Evolutionary conservation across 2,113 vertebrate species (phyloP).

Genomic region (Bos javanicus): DNA sequence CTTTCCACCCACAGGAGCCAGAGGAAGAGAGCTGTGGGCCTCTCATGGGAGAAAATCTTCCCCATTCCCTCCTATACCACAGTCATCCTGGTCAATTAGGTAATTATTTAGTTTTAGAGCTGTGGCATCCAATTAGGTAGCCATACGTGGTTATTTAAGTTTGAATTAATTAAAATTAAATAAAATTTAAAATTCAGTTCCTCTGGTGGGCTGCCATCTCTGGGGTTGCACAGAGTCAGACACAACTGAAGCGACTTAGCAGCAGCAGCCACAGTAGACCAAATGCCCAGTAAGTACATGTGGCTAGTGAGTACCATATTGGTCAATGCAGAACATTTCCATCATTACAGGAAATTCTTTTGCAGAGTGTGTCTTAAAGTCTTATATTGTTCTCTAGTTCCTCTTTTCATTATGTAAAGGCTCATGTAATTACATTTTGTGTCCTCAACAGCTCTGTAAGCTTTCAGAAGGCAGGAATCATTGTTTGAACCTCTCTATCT

Average conservation of each 20-base stretch:
- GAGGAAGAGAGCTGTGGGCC: neutral
- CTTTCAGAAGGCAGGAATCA: neutral
- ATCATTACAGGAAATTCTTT: neutral
- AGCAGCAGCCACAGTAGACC: neutral
- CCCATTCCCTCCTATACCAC: neutral
- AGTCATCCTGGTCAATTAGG: neutral
- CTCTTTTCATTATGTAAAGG: neutral
- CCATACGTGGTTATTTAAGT: neutral
- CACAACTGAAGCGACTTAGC: too few relatives aligned
- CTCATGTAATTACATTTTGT: neutral
- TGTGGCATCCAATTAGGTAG: neutral
- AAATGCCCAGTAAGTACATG: neutral
- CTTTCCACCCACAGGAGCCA: neutral
- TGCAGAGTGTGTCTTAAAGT: neutral
- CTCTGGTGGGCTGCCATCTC: neutral
- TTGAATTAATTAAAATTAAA: slow-evolving; percentile 1
- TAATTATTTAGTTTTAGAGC: slow-evolving; percentile 6
- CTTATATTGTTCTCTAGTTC: neutral
- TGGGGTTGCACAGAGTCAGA: too few relatives aligned
- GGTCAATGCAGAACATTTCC: neutral
- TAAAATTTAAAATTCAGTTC: neutral
- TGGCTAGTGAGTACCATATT: neutral
- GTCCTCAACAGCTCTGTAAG: neutral
- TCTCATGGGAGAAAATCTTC: neutral
- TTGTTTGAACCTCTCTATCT: neutral